Percentiles rank a stretch among this genome's conserved stretches.
These are phyloP conservation scores for Drosophila prolongata DNA, from an alignment of 2,888 invertebrate species.

Conservation along the genomic window DNA sequence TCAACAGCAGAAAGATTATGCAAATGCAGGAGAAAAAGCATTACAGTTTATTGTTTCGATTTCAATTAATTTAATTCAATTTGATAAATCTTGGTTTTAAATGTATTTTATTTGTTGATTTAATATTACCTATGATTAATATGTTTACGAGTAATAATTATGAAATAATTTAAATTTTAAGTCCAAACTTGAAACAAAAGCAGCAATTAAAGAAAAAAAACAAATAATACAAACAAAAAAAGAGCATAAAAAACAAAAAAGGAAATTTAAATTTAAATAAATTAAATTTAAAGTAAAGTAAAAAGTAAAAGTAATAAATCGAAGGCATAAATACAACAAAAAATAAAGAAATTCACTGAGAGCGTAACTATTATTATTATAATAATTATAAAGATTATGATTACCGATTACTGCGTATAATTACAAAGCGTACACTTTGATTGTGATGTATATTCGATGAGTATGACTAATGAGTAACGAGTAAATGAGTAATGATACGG, in stretches of 20 bases:
- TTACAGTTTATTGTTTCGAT: conserved; percentile 62
- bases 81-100: conserved; percentile 60
- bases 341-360: conserved; percentile 38
- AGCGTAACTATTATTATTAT: conserved; percentile 59
- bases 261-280: conserved; percentile 33
- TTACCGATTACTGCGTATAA: conserved; percentile 63
- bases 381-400: conserved; percentile 62
- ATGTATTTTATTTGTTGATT: conserved; percentile 76
- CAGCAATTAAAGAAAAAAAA: conserved; percentile 31
- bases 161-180: conserved; percentile 43
- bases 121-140: conserved; percentile 72
- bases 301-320: conserved; percentile 27
- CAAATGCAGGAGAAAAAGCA: conserved; percentile 34
- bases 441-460: conserved; percentile 80
- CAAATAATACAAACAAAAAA: conserved; percentile 36
- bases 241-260: conserved; percentile 43
- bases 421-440: conserved; percentile 78
- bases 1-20: conserved; percentile 31
- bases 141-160: conserved; percentile 57
- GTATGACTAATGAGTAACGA: conserved; percentile 63
- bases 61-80: conserved; percentile 62
- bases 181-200: conserved; percentile 38
- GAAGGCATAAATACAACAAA: conserved; percentile 35
- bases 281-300: conserved; percentile 32
- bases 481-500: conserved; percentile 66